Evolutionary conservation across 1,140 invertebrate genomes (phyloP).

Genomic region (Harpegnathos saltator): DNA sequence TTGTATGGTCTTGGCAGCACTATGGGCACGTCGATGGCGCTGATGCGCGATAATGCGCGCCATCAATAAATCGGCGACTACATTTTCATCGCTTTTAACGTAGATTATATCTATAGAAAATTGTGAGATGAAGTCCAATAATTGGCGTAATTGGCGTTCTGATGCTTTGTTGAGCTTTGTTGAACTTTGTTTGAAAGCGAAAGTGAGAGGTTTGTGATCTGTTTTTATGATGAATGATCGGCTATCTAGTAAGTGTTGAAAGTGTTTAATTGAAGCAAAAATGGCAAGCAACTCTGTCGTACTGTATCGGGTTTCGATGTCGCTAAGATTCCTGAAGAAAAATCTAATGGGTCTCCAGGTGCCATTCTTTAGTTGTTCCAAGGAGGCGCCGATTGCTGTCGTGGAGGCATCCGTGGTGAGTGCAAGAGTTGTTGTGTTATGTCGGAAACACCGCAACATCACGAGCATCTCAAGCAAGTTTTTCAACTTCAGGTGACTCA

Average conservation of each 20-base stretch:
- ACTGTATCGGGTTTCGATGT: slow-evolving; percentile 45
- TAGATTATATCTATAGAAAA: too few species aligned
- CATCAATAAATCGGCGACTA: too few species aligned
- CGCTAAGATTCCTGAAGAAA: slow-evolving; percentile 64
- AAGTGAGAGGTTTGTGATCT: too few species aligned
- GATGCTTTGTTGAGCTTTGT: too few species aligned
- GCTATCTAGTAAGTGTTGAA: slow-evolving; percentile 60
- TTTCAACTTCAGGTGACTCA: slow-evolving; percentile 2
- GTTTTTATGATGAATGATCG: background rate
- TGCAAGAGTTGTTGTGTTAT: slow-evolving; percentile 84
- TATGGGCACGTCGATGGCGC: too few species aligned
- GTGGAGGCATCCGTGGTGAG: background rate
- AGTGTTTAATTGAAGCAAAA: slow-evolving; percentile 68
- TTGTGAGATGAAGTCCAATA: too few species aligned
- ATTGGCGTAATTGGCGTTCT: too few species aligned
- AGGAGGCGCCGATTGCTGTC: slow-evolving; percentile 12
- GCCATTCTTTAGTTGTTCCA: slow-evolving; percentile 63
- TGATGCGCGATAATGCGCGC: too few species aligned
- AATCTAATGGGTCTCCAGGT: slow-evolving; percentile 70
- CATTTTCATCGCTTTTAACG: too few species aligned
- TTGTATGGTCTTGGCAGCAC: too few species aligned
- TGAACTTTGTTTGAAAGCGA: too few species aligned
- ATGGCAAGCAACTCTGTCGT: slow-evolving; percentile 54
- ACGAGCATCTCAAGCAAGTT: slow-evolving; percentile 21
- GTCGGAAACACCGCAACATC: slow-evolving; percentile 16